Evolutionary conservation across 2,797 vertebrate species (phyloP).

Genomic region (Epinephelus malabaricus): DNA sequence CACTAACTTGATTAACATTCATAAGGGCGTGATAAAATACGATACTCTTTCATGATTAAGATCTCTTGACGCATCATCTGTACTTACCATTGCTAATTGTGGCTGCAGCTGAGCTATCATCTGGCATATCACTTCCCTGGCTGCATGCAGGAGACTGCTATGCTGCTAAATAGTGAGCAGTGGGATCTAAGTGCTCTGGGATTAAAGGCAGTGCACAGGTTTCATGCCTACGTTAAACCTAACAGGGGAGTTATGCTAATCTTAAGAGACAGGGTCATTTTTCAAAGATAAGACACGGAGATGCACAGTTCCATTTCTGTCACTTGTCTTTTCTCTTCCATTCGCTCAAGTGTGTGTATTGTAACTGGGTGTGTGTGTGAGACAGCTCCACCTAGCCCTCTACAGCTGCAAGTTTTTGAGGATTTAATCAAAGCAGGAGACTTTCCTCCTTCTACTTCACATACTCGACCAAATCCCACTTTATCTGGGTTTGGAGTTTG

Average conservation of each 20-base stretch:
- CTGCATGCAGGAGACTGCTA: conserved; percentile 18
- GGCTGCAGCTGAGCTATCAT: conserved; percentile 52
- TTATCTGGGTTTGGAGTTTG: conserved; percentile 58
- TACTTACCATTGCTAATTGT: conserved; percentile 46
- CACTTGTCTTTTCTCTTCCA: conserved; percentile 12
- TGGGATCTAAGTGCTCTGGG: conserved; percentile 28
- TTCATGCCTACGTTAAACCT: conserved; percentile 45
- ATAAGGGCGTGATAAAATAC: conserved; percentile 52
- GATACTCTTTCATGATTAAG: conserved; percentile 50
- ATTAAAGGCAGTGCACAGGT: conserved; percentile 34
- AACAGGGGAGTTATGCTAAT: conserved; percentile 34
- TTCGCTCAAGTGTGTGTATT: conserved; percentile 5
- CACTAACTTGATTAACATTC: conserved; percentile 50
- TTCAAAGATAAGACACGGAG: conserved; percentile 9
- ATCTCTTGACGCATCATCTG: conserved; percentile 53
- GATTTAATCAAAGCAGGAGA: conserved; percentile 54
- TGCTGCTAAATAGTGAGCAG: conserved; percentile 25
- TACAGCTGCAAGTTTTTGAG: conserved; percentile 29
- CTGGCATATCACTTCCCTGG: conserved; percentile 50
- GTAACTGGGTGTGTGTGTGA: conserved; percentile 12
- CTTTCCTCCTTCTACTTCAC: conserved; percentile 43
- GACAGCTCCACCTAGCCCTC: conserved; percentile 45
- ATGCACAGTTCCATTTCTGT: conserved; percentile 40
- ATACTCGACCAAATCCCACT: conserved; percentile 58
- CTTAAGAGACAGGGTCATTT: conserved; percentile 29